Evolutionary conservation across 2,888 invertebrate genomes (phyloP).

Genomic region (Platerodrilus igneus): DNA sequence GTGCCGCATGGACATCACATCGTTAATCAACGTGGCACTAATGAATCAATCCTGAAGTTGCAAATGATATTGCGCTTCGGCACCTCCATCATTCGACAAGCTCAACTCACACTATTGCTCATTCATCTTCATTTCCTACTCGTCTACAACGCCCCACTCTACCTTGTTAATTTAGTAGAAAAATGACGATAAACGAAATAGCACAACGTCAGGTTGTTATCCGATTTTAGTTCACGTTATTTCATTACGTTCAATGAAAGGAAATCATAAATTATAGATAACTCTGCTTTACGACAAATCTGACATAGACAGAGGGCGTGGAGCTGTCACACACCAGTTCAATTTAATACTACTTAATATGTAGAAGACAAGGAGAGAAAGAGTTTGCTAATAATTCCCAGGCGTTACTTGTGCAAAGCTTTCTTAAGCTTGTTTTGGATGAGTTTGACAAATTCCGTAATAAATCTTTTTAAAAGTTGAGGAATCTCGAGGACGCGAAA

Average conservation of each 20-base stretch:
- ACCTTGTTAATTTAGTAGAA: constrained; percentile 36
- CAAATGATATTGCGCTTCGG: constrained; percentile 30
- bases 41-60: constrained; percentile 32
- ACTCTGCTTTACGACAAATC: constrained; percentile 30
- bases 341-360: constrained; percentile 21
- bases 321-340: constrained; percentile 16
- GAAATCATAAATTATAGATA: constrained; percentile 31
- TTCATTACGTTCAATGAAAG: constrained; percentile 28
- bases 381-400: too few relatives aligned
- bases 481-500: constrained; percentile 28
- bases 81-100: constrained; percentile 26
- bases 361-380: too few relatives aligned
- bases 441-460: too few relatives aligned
- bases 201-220: constrained; percentile 30
- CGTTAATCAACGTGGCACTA: constrained; percentile 31
- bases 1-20: constrained; percentile 30
- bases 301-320: constrained; percentile 25
- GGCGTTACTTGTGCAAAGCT: too few relatives aligned
- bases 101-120: constrained; percentile 29
- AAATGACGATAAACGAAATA: constrained; percentile 38
- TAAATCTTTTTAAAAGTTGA: constrained; percentile 22
- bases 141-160: constrained; percentile 33
- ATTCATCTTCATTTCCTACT: constrained; percentile 39
- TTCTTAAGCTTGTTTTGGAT: too few relatives aligned
- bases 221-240: constrained; percentile 29